Evolutionary conservation across 2,113 vertebrate genomes (phyloP).

Genomic region (Saguinus midas): DNA sequence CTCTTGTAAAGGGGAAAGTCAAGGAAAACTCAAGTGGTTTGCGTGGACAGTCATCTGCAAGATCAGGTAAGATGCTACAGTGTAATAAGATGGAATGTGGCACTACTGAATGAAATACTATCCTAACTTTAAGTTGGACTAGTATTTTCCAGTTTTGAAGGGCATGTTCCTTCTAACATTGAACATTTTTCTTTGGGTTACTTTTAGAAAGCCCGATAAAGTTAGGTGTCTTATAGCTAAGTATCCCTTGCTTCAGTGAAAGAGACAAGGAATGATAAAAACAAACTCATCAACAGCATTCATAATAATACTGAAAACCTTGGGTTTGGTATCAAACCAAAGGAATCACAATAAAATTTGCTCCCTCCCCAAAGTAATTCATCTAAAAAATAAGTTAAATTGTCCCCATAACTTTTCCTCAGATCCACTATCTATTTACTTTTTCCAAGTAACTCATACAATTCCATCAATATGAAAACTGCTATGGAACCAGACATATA

Average conservation of each 20-base stretch:
- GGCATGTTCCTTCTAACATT: background rate
- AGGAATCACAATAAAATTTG: conserved; percentile 12
- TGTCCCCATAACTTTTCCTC: background rate
- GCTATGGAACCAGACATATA: background rate
- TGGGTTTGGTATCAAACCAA: background rate
- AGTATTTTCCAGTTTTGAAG: background rate
- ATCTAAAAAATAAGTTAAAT: background rate
- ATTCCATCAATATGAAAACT: background rate
- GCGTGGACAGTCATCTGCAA: background rate
- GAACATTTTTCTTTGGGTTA: background rate
- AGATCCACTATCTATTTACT: background rate
- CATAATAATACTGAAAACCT: background rate
- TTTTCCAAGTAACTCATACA: background rate
- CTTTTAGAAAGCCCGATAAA: background rate
- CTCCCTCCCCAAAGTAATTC: background rate
- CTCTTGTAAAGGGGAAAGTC: background rate
- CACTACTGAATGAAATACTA: background rate
- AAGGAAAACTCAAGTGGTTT: background rate
- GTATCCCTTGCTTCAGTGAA: background rate
- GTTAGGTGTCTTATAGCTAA: background rate
- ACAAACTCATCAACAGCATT: background rate
- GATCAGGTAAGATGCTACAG: fast-evolving
- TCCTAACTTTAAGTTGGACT: background rate
- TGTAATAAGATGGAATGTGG: background rate
- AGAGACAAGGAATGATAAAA: background rate